phyloP scores from a whole-genome alignment of 92 coral and sea anemone genomes.

The Montipora capitata region DNA sequence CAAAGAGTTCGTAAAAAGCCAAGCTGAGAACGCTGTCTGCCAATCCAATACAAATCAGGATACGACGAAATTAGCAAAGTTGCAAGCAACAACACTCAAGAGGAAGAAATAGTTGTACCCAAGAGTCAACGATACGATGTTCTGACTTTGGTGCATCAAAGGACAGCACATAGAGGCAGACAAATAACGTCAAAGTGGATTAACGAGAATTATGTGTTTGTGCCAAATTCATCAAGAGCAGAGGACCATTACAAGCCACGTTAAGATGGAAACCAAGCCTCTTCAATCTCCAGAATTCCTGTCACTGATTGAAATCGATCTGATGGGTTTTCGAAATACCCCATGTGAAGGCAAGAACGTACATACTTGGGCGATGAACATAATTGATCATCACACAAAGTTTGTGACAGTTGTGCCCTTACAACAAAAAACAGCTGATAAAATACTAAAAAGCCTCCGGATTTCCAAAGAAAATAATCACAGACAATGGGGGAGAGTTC shows the following conservation, averaged over 20 bases:
- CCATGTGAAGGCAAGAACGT: conserved; percentile 20
- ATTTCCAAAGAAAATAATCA: conserved; percentile 23
- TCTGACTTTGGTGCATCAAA: conserved; percentile 54
- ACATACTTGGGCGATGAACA: conserved; percentile 66
- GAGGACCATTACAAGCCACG: conserved; percentile 52
- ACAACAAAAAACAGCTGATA: too few relatives aligned
- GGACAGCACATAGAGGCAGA: conserved; percentile 67
- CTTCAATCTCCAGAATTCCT: conserved; percentile 40
- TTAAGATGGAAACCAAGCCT: conserved; percentile 43
- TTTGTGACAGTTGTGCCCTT: background rate
- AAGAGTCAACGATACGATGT: too few relatives aligned
- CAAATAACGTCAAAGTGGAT: conserved; percentile 74
- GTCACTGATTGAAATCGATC: conserved; percentile 32
- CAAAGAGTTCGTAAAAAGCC: conserved; percentile 38
- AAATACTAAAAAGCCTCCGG: conserved; percentile 1
- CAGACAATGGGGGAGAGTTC: too few relatives aligned
- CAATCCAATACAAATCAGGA: conserved; percentile 16
- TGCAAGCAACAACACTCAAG: conserved; percentile 4
- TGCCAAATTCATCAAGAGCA: conserved; percentile 59
- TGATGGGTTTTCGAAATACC: conserved; percentile 51
- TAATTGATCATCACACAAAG: conserved; percentile 54
- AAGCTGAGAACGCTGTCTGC: conserved; percentile 31
- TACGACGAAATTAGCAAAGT: conserved; percentile 18
- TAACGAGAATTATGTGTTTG: conserved; percentile 53
- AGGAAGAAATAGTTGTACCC: conserved; percentile 15